These are phyloP conservation scores for Orgyia antiqua DNA, from an alignment of 2,888 invertebrate genomes.

Conservation along the genomic window DNA sequence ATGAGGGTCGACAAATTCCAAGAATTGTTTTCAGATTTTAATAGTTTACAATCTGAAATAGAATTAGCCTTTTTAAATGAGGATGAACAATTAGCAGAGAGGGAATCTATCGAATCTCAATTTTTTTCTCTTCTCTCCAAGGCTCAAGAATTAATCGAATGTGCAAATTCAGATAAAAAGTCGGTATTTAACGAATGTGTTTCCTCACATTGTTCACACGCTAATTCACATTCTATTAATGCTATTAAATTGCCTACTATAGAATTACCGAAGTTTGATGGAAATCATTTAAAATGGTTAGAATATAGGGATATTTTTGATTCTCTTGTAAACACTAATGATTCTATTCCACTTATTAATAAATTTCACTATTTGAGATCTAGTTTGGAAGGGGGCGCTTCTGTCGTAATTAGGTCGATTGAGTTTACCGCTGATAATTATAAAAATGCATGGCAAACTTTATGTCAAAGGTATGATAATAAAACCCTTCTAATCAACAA, in stretches of 20 bases:
- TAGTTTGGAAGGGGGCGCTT: not conserved
- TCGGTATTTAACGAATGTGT: too few relatives aligned
- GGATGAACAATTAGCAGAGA: too few relatives aligned
- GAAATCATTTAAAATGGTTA: not conserved
- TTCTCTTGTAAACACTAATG: not conserved
- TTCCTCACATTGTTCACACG: not conserved
- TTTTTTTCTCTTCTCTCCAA: too few relatives aligned
- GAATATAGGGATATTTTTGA: not conserved
- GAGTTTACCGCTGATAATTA: too few relatives aligned
- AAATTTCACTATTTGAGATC: conserved; percentile 1
- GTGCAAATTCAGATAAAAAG: too few relatives aligned
- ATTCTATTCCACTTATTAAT: not conserved
- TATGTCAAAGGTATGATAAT: conserved; percentile 2
- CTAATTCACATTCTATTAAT: not conserved
- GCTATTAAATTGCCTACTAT: not conserved
- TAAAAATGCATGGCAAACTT: not conserved
- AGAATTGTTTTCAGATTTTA: too few relatives aligned
- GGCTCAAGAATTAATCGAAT: too few relatives aligned
- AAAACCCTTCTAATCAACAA: conserved; percentile 1
- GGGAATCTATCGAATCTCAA: too few relatives aligned
- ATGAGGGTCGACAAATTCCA: too few relatives aligned
- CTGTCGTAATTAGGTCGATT: too few relatives aligned
- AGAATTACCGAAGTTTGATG: not conserved
- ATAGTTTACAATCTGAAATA: too few relatives aligned
- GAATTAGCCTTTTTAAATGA: too few relatives aligned